Percentiles rank a stretch among this genome's conserved stretches.
Evolutionary conservation across 2,888 invertebrate genomes (phyloP).

Genomic region (Epistrophella euchroma): DNA sequence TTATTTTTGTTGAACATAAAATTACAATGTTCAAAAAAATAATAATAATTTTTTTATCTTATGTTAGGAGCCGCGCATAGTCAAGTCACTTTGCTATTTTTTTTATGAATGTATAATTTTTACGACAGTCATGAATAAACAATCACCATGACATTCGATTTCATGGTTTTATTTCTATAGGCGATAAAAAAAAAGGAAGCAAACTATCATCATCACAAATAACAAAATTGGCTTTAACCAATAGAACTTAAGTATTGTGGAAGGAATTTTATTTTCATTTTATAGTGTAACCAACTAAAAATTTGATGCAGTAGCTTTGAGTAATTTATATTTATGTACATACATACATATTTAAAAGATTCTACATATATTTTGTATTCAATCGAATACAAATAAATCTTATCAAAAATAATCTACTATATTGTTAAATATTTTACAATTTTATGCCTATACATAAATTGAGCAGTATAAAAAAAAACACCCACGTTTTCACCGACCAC

Average conservation of each 20-base stretch:
- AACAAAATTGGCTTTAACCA: background rate
- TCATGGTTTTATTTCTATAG: constrained; percentile 4
- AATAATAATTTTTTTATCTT: background rate
- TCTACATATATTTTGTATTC: too few relatives aligned
- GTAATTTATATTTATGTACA: too few relatives aligned
- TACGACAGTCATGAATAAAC: background rate
- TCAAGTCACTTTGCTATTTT: constrained; percentile 12
- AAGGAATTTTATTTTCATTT: background rate
- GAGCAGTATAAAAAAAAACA: too few relatives aligned
- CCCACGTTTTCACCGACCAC: too few relatives aligned
- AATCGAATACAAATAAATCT: too few relatives aligned
- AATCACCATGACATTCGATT: background rate
- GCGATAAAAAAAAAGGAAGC: background rate
- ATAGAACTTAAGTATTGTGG: background rate
- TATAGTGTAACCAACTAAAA: too few relatives aligned
- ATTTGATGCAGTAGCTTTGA: too few relatives aligned
- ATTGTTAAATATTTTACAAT: too few relatives aligned
- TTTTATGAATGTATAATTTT: constrained; percentile 11
- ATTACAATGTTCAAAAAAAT: background rate
- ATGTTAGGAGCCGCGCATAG: background rate
- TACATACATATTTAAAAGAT: too few relatives aligned
- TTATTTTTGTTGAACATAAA: constrained; percentile 32
- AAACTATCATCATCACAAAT: background rate
- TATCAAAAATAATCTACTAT: too few relatives aligned
- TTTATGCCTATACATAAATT: too few relatives aligned